Base-by-base conservation (phyloP, 2,113 vertebrate species). In the Leuciscus idus region DNA sequence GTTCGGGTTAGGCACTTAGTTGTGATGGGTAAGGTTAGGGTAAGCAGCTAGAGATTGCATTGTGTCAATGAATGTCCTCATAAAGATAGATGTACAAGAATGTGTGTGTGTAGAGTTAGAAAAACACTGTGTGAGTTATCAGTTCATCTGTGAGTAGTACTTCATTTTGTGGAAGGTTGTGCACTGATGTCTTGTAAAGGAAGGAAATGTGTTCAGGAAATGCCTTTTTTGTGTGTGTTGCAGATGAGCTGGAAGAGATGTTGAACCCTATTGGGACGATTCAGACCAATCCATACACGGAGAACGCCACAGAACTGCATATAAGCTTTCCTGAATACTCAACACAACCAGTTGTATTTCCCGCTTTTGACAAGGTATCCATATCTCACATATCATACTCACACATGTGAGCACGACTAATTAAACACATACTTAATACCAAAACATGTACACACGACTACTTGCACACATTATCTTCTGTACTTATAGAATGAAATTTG, bases 231-330 rank as follows among this genome's bases (percentile, higher is more conserved):
- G 6, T 72, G 36, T 89, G 48, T n/a, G 28, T 89, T 17, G 68
- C 90, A 99, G 98, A 99, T 96, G 98, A 99, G 94, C 97, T 99
- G 94, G 98, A 99, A 96, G 98, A 99, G 95, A 98, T 99, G 98
- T 92, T 99, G 93, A 98, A 99, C 90, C 98, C 98, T 81, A 99
- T 99, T 92, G 98, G 98, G 92, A 99, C 98, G 0, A 95, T 98
- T 89, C 97, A 97, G 89, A 98, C 96, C 89, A 99, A 99, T 92
- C 98, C 98, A 2, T 99, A 98, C 91, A 96, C 94, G 55, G 98
- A 99, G 94, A 99, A 99, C 84, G 97, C 98, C 87, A 98, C 98
- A 70, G 96, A 95, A 73, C 94, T 99, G 91, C 96, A 99, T 89
- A 96, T 99, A 91, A 94, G 92, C 89, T 98, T 99, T 91, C 95